Percentiles rank a stretch among this genome's conserved stretches.
phyloP scores from a whole-genome alignment of 1,140 invertebrate species.

The Mercenaria mercenaria region DNA sequence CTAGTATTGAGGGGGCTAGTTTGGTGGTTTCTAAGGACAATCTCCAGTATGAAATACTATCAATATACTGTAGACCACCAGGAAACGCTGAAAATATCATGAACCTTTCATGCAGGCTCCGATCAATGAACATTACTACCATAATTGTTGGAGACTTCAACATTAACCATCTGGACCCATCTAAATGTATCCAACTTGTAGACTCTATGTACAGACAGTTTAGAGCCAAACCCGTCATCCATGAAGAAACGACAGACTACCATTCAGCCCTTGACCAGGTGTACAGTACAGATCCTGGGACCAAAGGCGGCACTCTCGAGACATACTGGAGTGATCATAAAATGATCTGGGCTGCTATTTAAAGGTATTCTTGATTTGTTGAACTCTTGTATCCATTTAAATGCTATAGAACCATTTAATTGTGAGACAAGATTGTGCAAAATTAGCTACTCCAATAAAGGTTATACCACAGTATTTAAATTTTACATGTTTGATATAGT shows the following conservation, averaged over 20 bases:
- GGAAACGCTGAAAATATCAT: constrained; percentile 32
- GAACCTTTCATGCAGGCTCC: not conserved
- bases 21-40: constrained; percentile 17
- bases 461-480: no score
- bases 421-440: no score
- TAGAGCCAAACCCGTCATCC: not conserved
- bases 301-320: not conserved
- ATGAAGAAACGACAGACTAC: constrained; percentile 45
- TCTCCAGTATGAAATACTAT: not conserved
- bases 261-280: constrained; percentile 32
- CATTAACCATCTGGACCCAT: constrained; percentile 1
- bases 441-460: no score
- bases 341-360: constrained; percentile 22
- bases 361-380: no score
- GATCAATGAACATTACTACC: not conserved
- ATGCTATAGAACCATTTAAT: no score
- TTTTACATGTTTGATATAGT: no score
- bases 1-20: constrained; percentile 20
- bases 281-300: not conserved
- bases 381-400: no score
- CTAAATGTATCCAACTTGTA: not conserved
- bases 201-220: not conserved
- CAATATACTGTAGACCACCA: constrained; percentile 31
- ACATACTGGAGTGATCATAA: constrained; percentile 59
- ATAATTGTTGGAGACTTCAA: constrained; percentile 36